Base-by-base conservation (phyloP, 2,888 invertebrate species). In the Thysanoteuthis rhombus region DNA sequence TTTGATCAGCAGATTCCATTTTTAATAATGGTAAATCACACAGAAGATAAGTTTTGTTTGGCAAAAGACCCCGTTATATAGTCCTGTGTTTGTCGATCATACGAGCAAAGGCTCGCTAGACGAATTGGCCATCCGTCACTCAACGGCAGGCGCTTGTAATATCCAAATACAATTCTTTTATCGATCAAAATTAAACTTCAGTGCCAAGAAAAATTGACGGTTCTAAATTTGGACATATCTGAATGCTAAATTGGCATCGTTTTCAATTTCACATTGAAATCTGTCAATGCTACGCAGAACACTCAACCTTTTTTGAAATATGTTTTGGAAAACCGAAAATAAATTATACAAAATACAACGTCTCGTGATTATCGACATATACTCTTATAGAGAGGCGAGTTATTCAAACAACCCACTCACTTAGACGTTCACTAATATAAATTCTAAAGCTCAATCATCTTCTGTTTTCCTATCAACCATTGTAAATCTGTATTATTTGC, bases 191-290 rank as follows among this genome's bases (percentile, higher is more conserved):
- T 75, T 10, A 75, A 32, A 4, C 32, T 75, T 75, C n/a, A n/a
- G n/a, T 75, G 75, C 75, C 75, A 75, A 75, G 75, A n/a, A 75
- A 75, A 75, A 75, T 12, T 75, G 75, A 75, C 12, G 75, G 32
- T 12, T 75, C 75, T 75, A 75, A 75, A 75, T 75, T 75, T 75
- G 75, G 75, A 1, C 75, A 75, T n/a, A 12, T 75, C 32, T 75
- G 75, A 75, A 32, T 12, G 32, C 4, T 75, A 75, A 75, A 75
- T 75, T 75, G 75, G 75, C 75, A 75, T 75, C n/a, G 75, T 75
- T 75, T 75, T 75, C n/a, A 75, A 75, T 75, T n/a, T 75, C n/a
- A 75, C 75, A 75, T 75, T n/a, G 75, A n/a, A 75, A 75, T n/a
- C 75, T 75, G 75, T 75, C 75, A 75, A 75, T 75, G 32, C 8